phyloP scores from a whole-genome alignment of 2,888 invertebrate species.

The Macrosoma leucophasiata region DNA sequence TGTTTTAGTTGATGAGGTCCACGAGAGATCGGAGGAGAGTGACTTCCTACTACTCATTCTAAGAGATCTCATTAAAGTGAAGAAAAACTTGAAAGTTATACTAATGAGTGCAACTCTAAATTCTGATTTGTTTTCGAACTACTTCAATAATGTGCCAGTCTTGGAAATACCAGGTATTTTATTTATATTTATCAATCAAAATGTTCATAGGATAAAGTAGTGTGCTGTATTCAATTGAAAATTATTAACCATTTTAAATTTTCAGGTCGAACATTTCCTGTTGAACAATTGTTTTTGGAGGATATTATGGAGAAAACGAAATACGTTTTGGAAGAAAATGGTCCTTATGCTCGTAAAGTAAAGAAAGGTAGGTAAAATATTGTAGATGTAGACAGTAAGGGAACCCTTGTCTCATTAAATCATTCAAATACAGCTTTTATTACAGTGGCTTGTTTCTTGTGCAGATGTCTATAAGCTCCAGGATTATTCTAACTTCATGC shows the following conservation, averaged over 20 bases:
- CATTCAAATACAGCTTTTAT: too few species aligned
- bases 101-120: conserved; percentile 97
- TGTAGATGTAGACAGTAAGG: too few species aligned
- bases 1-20: conserved; percentile 92
- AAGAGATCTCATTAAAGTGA: conserved; percentile 81
- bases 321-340: conserved; percentile 68
- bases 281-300: conserved; percentile 87
- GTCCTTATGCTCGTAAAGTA: conserved; percentile 78
- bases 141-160: conserved; percentile 87
- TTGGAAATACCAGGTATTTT: conserved; percentile 83
- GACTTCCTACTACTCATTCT: conserved; percentile 92
- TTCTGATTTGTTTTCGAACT: conserved; percentile 87
- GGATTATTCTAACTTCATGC: too few species aligned
- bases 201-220: too few species aligned
- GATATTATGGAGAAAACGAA: conserved; percentile 81
- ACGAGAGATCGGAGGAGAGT: conserved; percentile 92
- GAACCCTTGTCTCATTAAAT: too few species aligned
- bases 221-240: too few species aligned
- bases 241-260: conserved; percentile 29
- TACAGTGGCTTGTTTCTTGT: too few species aligned
- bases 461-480: too few species aligned
- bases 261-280: conserved; percentile 85
- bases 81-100: conserved; percentile 87
- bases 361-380: conserved; percentile 65
- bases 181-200: too few species aligned